Conservation (phyloP, 1,140 invertebrate species). For the Gonioctena quinquepunctata region DNA sequence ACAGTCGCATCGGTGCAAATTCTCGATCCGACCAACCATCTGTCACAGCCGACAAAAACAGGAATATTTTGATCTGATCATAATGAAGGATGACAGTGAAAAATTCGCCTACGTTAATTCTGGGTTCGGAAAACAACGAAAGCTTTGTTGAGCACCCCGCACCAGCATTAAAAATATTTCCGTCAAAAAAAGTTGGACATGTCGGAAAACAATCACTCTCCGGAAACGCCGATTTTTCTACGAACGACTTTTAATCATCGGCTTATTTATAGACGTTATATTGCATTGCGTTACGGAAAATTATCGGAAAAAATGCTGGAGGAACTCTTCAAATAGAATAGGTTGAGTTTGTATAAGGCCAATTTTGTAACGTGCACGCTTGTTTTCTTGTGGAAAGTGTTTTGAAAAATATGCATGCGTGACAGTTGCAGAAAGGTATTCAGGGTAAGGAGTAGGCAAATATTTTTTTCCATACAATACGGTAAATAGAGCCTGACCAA, state of each 20-base stretch:
- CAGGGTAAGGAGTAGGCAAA: too few species aligned
- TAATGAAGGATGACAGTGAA: not conserved
- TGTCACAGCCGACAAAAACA: not conserved
- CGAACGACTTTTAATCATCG: not conserved
- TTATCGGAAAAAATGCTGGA: not conserved
- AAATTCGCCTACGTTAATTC: not conserved
- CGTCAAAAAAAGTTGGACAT: not conserved
- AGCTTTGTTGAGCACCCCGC: not conserved
- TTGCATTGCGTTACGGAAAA: not conserved
- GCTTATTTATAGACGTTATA: not conserved
- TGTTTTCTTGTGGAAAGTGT: too few species aligned
- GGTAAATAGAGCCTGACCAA: too few species aligned
- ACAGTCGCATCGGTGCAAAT: too few species aligned
- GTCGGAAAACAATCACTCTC: not conserved
- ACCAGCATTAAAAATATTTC: not conserved
- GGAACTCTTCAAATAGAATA: not conserved
- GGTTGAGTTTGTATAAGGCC: not conserved
- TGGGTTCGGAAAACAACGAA: not conserved
- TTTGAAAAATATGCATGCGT: too few species aligned
- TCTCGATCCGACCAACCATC: not conserved
- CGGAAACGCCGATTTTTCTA: not conserved
- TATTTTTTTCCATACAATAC: too few species aligned
- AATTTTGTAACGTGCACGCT: not conserved
- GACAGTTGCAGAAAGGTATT: too few species aligned
- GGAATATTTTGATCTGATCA: not conserved